Evolutionary conservation across 2,888 invertebrate species (phyloP), one percentile per base, ranked within the genome.

Genomic region (Hemicrepidius hirtus): DNA sequence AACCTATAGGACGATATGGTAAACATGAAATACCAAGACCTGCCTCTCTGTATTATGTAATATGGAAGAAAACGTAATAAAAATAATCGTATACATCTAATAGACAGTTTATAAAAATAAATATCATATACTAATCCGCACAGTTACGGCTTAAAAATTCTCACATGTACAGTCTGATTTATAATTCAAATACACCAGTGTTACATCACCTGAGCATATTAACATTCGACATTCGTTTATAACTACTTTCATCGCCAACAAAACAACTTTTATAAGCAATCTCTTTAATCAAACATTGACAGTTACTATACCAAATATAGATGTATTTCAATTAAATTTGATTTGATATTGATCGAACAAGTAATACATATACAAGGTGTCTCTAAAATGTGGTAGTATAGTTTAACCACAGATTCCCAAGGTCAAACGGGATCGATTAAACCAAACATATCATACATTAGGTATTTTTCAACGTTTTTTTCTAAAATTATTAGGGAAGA

Each of bases 161-260:
- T 41, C 53, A 65, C 64, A 70, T 60, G 50, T n/a, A 62, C 49
- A 71, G 41, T 71, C 50, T 59, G 66, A 62, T 69, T 55, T 68
- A 64, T 44, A 66, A 71, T 71, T 66, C 66, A 60, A 71, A 67
- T 62, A 71, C 62, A 68, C 57, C 37, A 40, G 46, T 68, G 62
- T 76, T 76, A 75, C 76, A 73, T 75, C 73, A 76, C 70, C 65
- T 69, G 49, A 28, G 44, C 50, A 35, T 65, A 71, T 76, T 76
- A 72, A 62, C 71, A 76, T 76, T 76, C 76, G 69, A 71, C 71
- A 73, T 68, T 60, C 60, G 68, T 72, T 55, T 41, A 63, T 68
- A 71, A 76, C 70, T 71, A 76, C 78, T 78, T 78, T 78, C 78
- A 77, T 76, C 76, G 75, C 28, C 68, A 67, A 68, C 76, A 71